A percentile compares a stretch with the other conserved stretches of the same genome.
Evolutionary conservation across 2,113 vertebrate species (phyloP).

Genomic region (Silurus meridionalis): DNA sequence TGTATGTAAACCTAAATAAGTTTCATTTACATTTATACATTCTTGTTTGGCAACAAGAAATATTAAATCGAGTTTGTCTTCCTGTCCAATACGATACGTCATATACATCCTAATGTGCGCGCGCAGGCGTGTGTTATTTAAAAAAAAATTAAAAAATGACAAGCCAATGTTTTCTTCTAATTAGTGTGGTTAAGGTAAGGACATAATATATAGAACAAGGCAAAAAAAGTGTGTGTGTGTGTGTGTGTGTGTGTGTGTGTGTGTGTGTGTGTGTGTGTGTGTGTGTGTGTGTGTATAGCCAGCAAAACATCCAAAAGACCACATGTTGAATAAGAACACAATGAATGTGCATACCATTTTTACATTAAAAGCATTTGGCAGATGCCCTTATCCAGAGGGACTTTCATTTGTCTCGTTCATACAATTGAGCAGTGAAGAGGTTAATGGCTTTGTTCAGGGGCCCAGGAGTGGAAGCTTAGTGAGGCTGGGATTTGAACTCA

Average conservation of each 20-base stretch:
- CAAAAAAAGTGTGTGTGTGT: neutral
- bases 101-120: neutral
- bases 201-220: too few species aligned
- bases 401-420: too few species aligned
- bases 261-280: neutral
- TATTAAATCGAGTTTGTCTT: neutral
- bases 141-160: neutral
- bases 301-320: neutral
- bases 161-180: neutral
- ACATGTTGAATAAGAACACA: neutral
- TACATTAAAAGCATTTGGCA: too few species aligned
- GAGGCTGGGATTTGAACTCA: too few species aligned
- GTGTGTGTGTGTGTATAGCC: constrained; percentile 2
- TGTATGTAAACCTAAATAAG: neutral
- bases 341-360: neutral
- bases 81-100: neutral
- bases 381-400: too few species aligned
- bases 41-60: neutral
- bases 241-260: neutral
- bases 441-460: too few species aligned
- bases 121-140: neutral
- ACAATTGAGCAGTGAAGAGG: too few species aligned
- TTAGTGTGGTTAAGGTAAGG: neutral
- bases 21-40: neutral
- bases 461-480: too few species aligned